Conservation (phyloP, 2,113 vertebrate species). For the Odocoileus hemionus region DNA sequence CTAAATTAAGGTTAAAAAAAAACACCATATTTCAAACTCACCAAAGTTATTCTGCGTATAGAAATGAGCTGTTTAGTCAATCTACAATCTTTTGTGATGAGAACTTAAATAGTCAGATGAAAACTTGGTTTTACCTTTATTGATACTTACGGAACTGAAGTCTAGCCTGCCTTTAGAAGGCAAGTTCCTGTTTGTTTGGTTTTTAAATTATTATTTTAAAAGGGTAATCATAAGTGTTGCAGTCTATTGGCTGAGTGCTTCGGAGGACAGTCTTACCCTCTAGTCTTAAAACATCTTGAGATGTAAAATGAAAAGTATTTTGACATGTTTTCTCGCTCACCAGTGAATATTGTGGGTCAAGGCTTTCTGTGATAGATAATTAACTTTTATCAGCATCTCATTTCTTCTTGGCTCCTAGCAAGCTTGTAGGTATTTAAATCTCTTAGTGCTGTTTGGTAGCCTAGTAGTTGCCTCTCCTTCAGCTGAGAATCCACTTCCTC, state of each 20-base stretch:
- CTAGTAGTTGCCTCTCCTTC: neutral
- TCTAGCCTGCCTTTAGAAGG: neutral
- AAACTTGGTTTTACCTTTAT: neutral
- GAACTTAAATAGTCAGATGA: neutral
- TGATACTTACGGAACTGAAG: neutral
- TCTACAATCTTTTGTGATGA: neutral
- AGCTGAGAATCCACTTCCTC: neutral
- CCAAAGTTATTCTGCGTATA: neutral
- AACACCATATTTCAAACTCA: neutral
- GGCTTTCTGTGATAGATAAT: neutral
- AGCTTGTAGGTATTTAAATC: constrained; percentile 48
- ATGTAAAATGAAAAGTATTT: constrained; percentile 13
- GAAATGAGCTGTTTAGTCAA: neutral
- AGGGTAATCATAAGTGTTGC: neutral
- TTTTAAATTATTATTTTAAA: neutral
- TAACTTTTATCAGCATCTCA: constrained; percentile 26
- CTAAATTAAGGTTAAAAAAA: neutral
- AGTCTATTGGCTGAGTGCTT: neutral
- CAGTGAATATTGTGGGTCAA: neutral
- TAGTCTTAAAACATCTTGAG: constrained; percentile 16
- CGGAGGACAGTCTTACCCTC: neutral
- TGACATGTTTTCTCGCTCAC: constrained; percentile 10
- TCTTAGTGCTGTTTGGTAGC: neutral
- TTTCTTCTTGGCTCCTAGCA: constrained; percentile 47
- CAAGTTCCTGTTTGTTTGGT: neutral